Evolutionary conservation across 2,797 vertebrate species (phyloP), one percentile per base, ranked within the genome.

Genomic region (Manis javanica): DNA sequence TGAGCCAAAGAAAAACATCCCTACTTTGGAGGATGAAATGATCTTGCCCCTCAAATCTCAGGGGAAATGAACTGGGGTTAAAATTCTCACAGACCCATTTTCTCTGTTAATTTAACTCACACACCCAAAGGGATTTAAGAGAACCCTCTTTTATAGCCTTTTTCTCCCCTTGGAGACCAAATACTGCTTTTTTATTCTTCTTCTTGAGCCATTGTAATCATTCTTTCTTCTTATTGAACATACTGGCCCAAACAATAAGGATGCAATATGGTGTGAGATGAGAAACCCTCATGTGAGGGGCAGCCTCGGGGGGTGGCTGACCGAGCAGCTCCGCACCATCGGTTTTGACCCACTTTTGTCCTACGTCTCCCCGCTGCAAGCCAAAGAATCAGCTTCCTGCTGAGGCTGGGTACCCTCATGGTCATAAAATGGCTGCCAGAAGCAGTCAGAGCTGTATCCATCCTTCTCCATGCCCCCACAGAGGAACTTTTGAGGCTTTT

Each of bases 31-130:
- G 39, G 19, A 79, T 86, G n/a, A 79, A 79, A 87, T 85, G 61
- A 72, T 42, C 16, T 31, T 46, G 31, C 31, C 71, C n/a, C 39
- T 77, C 51, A 31, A 0, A 63, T 66, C 42, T 71, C 53, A 49
- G n/a, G 24, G 46, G 34, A 92, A 83, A 83, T 90, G 46, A 90
- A 51, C 23, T 86, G 37, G 79, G 6, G 53, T 95, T n/a, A 87
- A 59, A 79, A 75, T 69, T 24, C 59, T 59, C 29, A 46, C 21
- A 23, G 39, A 29, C 69, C 87, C 23, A 10, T 86, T 71, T 68
- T 59, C 68, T 85, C 69, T 42, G 51, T 74, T 92, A 59, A 19
- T 68, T 93, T 71, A 31, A 13, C 55, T 68, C 12, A 72, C 3
- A 5, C 15, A n/a, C 19, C 64, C 79, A 75, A 61, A 75, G 18